Conservation (phyloP, 2,797 vertebrate genomes). For the Clarias fuscus region DNA sequence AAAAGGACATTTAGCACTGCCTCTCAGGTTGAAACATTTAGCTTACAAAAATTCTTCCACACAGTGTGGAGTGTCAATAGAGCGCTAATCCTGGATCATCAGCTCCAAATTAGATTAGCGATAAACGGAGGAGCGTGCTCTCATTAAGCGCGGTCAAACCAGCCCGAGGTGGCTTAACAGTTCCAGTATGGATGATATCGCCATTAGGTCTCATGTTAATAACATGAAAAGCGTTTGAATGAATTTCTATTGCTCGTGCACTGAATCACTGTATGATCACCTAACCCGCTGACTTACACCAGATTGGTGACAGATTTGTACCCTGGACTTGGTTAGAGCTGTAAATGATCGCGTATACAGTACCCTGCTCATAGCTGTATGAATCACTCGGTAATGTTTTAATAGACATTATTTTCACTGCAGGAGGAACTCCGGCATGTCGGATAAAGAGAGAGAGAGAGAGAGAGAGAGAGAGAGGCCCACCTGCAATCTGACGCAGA, state of each 20-base stretch:
- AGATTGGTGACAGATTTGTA: conserved; percentile 21
- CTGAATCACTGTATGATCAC: neutral
- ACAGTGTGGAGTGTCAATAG: conserved; percentile 11
- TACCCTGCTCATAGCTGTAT: neutral
- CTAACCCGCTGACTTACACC: conserved; percentile 26
- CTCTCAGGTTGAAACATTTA: neutral
- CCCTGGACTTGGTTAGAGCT: conserved; percentile 47
- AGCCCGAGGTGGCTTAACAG: neutral
- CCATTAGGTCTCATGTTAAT: neutral
- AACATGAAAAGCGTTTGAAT: neutral
- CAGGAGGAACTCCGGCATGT: conserved; percentile 45
- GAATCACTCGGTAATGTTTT: conserved; percentile 34
- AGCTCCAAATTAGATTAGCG: conserved; percentile 25
- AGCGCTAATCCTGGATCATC: conserved; percentile 39
- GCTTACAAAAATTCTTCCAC: neutral
- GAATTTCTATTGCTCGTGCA: neutral
- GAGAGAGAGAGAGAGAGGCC: neutral
- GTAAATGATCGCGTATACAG: conserved; percentile 45
- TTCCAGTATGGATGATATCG: neutral
- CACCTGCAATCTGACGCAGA: conserved; percentile 33
- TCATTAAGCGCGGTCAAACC: neutral
- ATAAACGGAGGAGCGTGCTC: conserved; percentile 26
- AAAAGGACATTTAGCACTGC: neutral
- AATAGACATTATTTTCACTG: conserved; percentile 39
- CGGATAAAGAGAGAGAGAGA: conserved; percentile 12